These are phyloP conservation scores for Caradrina kadenii DNA, from an alignment of 2,888 invertebrate genomes.

Conservation along the genomic window DNA sequence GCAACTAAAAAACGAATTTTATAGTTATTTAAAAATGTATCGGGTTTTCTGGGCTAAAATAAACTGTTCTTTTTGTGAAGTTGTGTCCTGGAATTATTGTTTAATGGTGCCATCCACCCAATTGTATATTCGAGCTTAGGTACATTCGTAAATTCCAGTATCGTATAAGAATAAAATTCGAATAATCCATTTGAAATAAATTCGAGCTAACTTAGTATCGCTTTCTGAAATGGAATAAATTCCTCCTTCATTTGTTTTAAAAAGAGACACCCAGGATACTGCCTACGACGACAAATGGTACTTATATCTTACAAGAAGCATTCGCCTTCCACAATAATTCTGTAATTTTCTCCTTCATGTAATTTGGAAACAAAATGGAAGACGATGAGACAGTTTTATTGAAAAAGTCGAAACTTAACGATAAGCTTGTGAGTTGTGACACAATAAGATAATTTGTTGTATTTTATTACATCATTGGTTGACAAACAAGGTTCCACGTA, in stretches of 20 bases:
- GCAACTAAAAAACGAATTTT: no score
- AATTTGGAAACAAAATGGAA: conserved; percentile 47
- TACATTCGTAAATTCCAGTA: not conserved
- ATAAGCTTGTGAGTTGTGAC: conserved; percentile 10
- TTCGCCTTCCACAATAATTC: conserved; percentile 31
- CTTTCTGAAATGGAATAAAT: not conserved
- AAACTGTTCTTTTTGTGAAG: no score
- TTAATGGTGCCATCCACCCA: no score
- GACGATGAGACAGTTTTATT: conserved; percentile 50
- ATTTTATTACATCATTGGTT: no score
- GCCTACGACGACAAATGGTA: not conserved
- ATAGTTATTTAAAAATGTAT: no score
- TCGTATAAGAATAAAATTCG: not conserved
- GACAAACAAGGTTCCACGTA: no score
- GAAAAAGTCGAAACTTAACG: conserved; percentile 38
- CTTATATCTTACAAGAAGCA: conserved; percentile 8
- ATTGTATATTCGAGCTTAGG: no score
- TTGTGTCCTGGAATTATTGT: no score
- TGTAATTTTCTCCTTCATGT: conserved; percentile 55
- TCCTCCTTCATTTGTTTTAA: not conserved
- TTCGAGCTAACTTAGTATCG: not conserved
- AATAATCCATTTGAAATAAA: not conserved
- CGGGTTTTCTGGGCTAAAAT: no score
- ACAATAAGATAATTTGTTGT: conserved; percentile 2
- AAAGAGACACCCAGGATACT: not conserved